A percentile compares a stretch with the other conserved stretches of the same genome.
Conservation (phyloP, 2,113 vertebrate species). For the Elachura formosa region DNA sequence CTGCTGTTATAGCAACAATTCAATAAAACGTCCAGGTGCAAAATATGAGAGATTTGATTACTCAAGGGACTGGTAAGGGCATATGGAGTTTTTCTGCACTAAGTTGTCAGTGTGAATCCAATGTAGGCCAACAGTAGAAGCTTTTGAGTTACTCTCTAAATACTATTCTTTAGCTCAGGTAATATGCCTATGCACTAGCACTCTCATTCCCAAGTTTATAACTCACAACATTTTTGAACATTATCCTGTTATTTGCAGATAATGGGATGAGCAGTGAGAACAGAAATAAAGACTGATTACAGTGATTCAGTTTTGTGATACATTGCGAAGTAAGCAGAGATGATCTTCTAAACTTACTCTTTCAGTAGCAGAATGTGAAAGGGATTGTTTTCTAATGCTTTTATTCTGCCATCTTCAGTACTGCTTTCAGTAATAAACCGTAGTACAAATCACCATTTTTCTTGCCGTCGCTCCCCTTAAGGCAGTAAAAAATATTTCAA, state of each 20-base stretch:
- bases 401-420: neutral
- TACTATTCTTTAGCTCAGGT: neutral
- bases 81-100: conserved; percentile 3
- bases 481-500: neutral
- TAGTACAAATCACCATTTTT: neutral
- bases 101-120: neutral
- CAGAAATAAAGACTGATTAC: neutral
- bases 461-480: neutral
- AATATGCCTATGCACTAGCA: neutral
- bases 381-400: neutral
- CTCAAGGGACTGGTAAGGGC: neutral
- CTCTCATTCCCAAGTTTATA: neutral
- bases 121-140: neutral
- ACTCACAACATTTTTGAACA: neutral
- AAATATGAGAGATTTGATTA: conserved; percentile 46
- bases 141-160: neutral
- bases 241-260: neutral
- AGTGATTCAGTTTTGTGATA: neutral
- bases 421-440: neutral
- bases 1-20: conserved; percentile 24
- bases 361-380: neutral
- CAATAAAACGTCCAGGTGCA: conserved; percentile 34
- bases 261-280: neutral
- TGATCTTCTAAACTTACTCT: neutral
- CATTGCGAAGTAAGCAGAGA: neutral